Base-by-base conservation (phyloP, 2,797 vertebrate genomes). In the Poeciliopsis gracilis region DNA sequence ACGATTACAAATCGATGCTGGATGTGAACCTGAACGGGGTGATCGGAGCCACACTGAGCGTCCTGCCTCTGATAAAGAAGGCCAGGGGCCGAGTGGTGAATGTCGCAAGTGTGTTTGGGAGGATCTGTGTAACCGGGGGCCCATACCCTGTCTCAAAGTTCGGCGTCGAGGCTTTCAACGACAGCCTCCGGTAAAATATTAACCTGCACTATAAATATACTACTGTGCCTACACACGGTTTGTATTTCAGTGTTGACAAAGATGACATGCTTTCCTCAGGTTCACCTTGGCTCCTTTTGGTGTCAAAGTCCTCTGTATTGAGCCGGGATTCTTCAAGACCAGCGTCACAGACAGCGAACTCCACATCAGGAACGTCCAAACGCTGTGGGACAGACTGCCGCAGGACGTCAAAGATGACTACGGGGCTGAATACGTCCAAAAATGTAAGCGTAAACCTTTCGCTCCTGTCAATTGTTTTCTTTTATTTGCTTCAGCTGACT, bases 271-370 rank as follows among this genome's bases (percentile, higher is more conserved):
- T 16, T 38, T 15, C 0, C 9, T 71, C n/a, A 96, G 95, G 86
- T 4, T 91, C 23, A 78, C 76, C n/a, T 89, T 96, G 94, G 23
- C 8, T 0, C 71, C 76, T 0, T 96, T 95, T 15, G 94, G 92
- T 2, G 91, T 96, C 18, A 95, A 93, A 75, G 95, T 96, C 69
- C 89, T 95, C 43, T 96, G 94, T 89, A 95, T 96, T 25, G 95
- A 96, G 82, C 96, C 96, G 0, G 95, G 94, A 11, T 96, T 95
- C 91, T 96, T 96, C 88, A 96, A 94, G 82, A 96, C 95, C 20
- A 90, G 73, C 0, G 86, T 96, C 76, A 94, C 94, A 0, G 90
- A 94, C 66, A 0, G 15, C 0, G 66, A 25, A 0, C 51, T 93
- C 46, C 36, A 95, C 47, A 23, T 28, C 30, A 86, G 73, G 2